A percentile compares a stretch with the other conserved stretches of the same genome.
These are phyloP conservation scores for Arctocebus calabarensis DNA, from an alignment of 2,797 vertebrate genomes.

Conservation along the genomic window DNA sequence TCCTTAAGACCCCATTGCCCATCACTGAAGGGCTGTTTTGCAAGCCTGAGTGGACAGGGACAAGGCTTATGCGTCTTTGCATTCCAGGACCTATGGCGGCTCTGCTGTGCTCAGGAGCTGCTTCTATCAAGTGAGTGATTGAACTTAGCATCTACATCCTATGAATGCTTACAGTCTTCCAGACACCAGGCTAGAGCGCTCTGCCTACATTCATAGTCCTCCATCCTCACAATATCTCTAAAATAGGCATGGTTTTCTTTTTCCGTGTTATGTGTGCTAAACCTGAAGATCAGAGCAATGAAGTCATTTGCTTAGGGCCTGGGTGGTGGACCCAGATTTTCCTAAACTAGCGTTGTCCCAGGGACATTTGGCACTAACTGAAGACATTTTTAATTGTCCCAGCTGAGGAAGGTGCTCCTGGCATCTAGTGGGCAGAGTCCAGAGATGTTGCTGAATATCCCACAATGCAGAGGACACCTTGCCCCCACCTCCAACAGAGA, in stretches of 20 bases:
- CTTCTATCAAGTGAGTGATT: not conserved
- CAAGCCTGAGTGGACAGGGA: not conserved
- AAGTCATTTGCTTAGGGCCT: not conserved
- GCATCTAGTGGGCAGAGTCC: not conserved
- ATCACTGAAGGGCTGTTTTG: not conserved
- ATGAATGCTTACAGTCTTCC: not conserved
- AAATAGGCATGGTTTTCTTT: not conserved
- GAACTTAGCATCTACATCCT: not conserved
- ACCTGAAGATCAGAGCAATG: not conserved
- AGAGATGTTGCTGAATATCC: too few relatives aligned
- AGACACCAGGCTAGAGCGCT: not conserved
- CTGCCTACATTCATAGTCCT: rapidly evolving
- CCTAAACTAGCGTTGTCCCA: not conserved
- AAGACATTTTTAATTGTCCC: not conserved
- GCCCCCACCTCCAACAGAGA: not conserved
- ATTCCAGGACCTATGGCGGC: not conserved
- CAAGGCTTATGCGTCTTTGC: not conserved
- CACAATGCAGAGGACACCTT: not conserved
- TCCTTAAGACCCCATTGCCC: too few relatives aligned
- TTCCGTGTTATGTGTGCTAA: not conserved
- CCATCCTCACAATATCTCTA: not conserved
- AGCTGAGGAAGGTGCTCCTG: rapidly evolving
- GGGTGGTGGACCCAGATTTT: not conserved
- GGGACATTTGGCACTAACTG: not conserved
- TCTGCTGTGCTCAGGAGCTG: not conserved